phyloP scores from a whole-genome alignment of 2,797 vertebrate genomes.

The Phoeniculus purpureus region DNA sequence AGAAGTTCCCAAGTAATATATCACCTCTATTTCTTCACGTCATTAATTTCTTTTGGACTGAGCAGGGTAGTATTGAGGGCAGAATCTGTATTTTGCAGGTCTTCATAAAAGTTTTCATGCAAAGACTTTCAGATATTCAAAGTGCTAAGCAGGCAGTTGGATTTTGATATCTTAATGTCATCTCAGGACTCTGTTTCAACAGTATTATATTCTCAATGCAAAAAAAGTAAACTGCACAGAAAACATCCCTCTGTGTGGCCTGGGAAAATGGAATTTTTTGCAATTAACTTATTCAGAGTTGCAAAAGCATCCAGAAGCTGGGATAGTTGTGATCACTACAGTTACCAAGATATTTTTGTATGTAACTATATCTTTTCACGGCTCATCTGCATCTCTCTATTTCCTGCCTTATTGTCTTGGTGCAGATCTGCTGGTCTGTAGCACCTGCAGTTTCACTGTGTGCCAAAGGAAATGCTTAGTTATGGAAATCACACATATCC shows the following conservation, averaged over 20 bases:
- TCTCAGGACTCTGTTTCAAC: background rate
- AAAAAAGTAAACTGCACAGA: background rate
- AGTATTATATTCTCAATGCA: background rate
- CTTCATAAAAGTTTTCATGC: background rate
- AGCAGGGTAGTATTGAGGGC: background rate
- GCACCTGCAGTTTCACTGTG: constrained; percentile 4
- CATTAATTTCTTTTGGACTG: background rate
- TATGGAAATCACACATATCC: constrained; percentile 40
- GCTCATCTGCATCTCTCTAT: background rate
- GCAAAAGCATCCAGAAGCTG: background rate
- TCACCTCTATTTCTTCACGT: background rate
- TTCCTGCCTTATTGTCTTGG: background rate
- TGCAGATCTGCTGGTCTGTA: background rate
- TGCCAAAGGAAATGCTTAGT: constrained; percentile 33
- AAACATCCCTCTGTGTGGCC: background rate
- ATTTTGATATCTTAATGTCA: background rate
- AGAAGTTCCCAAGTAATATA: background rate
- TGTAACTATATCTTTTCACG: background rate
- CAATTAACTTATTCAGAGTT: background rate
- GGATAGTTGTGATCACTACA: background rate
- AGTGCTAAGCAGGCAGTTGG: background rate
- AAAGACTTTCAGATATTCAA: background rate
- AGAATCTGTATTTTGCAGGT: background rate
- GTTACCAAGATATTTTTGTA: background rate
- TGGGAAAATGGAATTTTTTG: background rate